phyloP scores from a whole-genome alignment of 2,888 invertebrate species.

The Xylophagus ater region DNA sequence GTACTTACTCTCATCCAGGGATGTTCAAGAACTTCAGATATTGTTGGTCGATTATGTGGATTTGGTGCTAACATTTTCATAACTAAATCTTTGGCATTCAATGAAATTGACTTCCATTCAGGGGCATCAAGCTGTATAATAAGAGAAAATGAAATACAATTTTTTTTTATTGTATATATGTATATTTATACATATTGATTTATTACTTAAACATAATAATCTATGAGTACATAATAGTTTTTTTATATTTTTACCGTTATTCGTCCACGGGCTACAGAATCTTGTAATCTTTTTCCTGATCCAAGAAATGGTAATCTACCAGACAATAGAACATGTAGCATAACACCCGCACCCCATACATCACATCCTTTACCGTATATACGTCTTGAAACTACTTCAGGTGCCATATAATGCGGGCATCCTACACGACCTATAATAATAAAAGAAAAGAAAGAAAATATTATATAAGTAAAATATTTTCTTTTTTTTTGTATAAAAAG shows the following conservation, averaged over 20 bases:
- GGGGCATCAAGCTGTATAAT: constrained; percentile 82
- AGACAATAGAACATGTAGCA: constrained; percentile 85
- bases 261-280: constrained; percentile 77
- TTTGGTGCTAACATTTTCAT: constrained; percentile 87
- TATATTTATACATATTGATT: no score
- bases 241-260: constrained; percentile 69
- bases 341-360: constrained; percentile 94
- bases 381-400: constrained; percentile 87
- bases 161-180: no score
- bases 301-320: constrained; percentile 94
- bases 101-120: constrained; percentile 87
- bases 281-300: constrained; percentile 83
- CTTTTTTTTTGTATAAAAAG: no score
- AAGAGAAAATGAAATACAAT: no score
- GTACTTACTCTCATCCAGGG: constrained; percentile 84
- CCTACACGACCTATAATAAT: constrained; percentile 70
- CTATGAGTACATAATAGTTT: constrained; percentile 9
- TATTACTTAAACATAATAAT: background rate
- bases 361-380: constrained; percentile 91
- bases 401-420: constrained; percentile 96
- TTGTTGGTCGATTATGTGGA: constrained; percentile 83
- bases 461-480: background rate
- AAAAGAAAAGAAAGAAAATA: constrained; percentile 3
- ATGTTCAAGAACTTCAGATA: constrained; percentile 91
- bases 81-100: constrained; percentile 89